Evolutionary conservation across 2,113 vertebrate genomes (phyloP), one percentile per base, ranked within the genome.

Genomic region (Terrapene triunguis): DNA sequence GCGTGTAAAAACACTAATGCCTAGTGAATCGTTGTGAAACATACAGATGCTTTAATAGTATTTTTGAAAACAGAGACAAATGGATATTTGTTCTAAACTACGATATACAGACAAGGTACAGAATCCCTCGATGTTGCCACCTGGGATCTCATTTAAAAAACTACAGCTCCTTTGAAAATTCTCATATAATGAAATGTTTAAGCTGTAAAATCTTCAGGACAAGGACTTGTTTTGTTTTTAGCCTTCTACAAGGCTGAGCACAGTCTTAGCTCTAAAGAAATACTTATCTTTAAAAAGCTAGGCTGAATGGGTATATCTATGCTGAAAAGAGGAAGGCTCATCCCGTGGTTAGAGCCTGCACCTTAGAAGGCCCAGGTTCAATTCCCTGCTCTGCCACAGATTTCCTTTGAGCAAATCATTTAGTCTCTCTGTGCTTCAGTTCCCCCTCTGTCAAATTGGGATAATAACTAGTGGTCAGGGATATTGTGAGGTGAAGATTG

Each of bases 81-180:
- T 65, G 84, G 91, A 55, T 57, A 80, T 94, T 96, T 93, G 84
- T 91, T 89, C 88, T 88, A 95, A 95, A 95, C 92, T 97, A 83
- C 1, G 6, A 91, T 96, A 82, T 89, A 89, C 90, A 96, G 94
- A 95, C 57, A 93, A 59, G 78, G 92, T 44, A 48, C 0, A 0
- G 16, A 32, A 96, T 95, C 90, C 93, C 90, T 96, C 82, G 88
- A 88, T 82, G 82, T 80, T 96, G 91, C 80, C 91, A 93, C 90
- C 88, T 96, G 96, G 92, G 93, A 94, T 96, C 92, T 96, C 95
- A 87, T 57, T 87, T 87, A 21, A 82, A 81, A 92, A 93, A 54
- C 50, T 79, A 2, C 89, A 53, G 38, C 25, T 1, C 7, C 21
- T 25, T 11, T 62, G 88, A 14, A 44, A 80, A 87, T 87, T 62